These are phyloP conservation scores for Euzophera pinguis DNA, from an alignment of 2,888 invertebrate genomes.

Conservation along the genomic window DNA sequence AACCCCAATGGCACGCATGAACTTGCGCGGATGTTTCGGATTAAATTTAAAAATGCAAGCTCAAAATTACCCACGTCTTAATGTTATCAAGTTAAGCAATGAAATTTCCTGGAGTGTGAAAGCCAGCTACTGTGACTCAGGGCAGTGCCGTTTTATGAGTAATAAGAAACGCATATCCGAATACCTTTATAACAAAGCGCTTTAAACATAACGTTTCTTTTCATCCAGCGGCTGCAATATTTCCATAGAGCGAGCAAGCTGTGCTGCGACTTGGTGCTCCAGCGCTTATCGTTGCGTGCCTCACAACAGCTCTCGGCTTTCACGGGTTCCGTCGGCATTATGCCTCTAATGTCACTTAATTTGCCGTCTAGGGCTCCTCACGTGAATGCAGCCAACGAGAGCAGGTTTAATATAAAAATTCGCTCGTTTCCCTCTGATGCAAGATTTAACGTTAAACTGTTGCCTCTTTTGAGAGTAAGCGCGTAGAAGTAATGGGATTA, in stretches of 20 bases:
- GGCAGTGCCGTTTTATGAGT: slow-evolving; percentile 10
- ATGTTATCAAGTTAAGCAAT: background rate
- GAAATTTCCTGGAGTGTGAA: background rate
- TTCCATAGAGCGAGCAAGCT: slow-evolving; percentile 30
- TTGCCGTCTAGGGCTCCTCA: slow-evolving; percentile 75
- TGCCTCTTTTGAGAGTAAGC: slow-evolving; percentile 72
- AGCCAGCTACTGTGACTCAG: slow-evolving; percentile 1
- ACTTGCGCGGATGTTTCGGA: background rate
- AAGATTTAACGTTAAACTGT: slow-evolving; percentile 66
- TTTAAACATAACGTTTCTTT: slow-evolving; percentile 9
- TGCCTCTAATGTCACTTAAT: slow-evolving; percentile 77
- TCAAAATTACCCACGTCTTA: background rate
- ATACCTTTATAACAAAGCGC: slow-evolving; percentile 11
- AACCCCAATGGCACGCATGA: no score
- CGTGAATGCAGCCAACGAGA: slow-evolving; percentile 69
- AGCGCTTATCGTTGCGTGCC: slow-evolving; percentile 53
- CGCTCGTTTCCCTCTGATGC: slow-evolving; percentile 55
- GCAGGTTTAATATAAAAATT: slow-evolving; percentile 75
- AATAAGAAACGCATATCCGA: background rate
- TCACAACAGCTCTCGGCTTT: slow-evolving; percentile 63
- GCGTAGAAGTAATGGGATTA: slow-evolving; percentile 72
- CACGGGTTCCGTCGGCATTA: slow-evolving; percentile 70
- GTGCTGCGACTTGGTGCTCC: slow-evolving; percentile 41
- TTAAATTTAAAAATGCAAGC: background rate
- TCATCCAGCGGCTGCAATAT: slow-evolving; percentile 29